Percentiles rank a stretch among this genome's conserved stretches.
Conservation (phyloP, 2,888 invertebrate species). For the Escarpia spicata region DNA sequence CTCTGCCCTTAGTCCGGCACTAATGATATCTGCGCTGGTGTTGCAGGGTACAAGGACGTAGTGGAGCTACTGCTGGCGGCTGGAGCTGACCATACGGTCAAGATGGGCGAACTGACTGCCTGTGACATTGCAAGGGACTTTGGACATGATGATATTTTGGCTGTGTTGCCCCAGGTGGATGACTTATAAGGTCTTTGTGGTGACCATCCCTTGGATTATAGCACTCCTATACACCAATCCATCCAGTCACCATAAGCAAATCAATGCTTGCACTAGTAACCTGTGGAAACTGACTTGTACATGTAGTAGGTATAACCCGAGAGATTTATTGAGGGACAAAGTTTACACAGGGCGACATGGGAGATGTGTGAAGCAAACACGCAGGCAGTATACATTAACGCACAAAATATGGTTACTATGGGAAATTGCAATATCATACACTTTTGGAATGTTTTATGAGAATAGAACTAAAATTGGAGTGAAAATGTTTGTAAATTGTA, state of each 20-base stretch:
- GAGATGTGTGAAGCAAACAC: no score
- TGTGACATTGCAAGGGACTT: constrained; percentile 59
- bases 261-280: neutral
- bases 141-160: constrained; percentile 51
- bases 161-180: neutral
- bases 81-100: constrained; percentile 50
- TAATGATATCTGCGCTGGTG: neutral
- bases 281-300: neutral
- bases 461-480: no score
- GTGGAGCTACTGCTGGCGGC: constrained; percentile 53
- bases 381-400: no score
- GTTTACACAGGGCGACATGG: no score
- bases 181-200: neutral
- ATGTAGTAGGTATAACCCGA: no score
- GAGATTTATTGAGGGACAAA: no score
- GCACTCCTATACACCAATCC: neutral
- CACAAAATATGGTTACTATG: no score
- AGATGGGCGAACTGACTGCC: constrained; percentile 56
- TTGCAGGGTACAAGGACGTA: constrained; percentile 56
- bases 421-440: no score
- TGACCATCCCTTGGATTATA: neutral
- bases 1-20: no score
- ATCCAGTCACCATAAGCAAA: neutral
- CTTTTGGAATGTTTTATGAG: no score
- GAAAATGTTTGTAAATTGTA: no score